Conservation (phyloP, 2,888 invertebrate species). For the Itoplectis maculator region DNA sequence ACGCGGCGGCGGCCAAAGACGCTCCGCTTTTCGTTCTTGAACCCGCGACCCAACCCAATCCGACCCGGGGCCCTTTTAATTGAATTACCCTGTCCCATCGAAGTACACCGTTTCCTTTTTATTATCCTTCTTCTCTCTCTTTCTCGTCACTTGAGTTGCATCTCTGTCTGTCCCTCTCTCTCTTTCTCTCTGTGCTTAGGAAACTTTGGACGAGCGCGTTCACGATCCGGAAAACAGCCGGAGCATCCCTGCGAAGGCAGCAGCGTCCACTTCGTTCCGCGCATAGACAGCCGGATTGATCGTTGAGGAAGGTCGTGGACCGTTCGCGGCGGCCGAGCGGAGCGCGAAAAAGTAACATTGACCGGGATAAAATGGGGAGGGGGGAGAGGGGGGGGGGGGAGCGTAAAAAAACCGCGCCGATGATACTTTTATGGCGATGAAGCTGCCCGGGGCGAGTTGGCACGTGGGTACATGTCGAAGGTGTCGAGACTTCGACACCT, state of each 20-base stretch:
- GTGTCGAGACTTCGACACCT: too few relatives aligned
- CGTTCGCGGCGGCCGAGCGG: conserved; percentile 26
- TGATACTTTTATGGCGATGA: too few relatives aligned
- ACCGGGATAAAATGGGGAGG: background rate
- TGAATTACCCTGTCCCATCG: conserved; percentile 53
- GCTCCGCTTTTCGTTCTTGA: conserved; percentile 8
- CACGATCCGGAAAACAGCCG: conserved; percentile 21
- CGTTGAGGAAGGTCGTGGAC: conserved; percentile 42
- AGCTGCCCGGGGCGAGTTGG: too few relatives aligned
- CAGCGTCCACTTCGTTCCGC: background rate
- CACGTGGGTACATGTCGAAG: background rate
- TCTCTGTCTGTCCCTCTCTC: conserved; percentile 22
- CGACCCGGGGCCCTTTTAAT: conserved; percentile 58
- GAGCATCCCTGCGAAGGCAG: conserved; percentile 11
- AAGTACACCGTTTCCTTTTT: conserved; percentile 52
- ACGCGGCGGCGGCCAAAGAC: background rate
- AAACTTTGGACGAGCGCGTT: background rate
- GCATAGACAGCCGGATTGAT: conserved; percentile 20
- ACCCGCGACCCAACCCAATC: conserved; percentile 11
- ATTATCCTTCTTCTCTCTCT: conserved; percentile 40
- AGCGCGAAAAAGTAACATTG: conserved; percentile 9
- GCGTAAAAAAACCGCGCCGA: too few relatives aligned
- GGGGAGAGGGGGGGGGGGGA: too few relatives aligned
- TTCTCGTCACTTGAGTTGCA: background rate
- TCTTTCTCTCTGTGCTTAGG: background rate